phyloP scores from a whole-genome alignment of 2,113 vertebrate species.

The Misgurnus mizolepis region DNA sequence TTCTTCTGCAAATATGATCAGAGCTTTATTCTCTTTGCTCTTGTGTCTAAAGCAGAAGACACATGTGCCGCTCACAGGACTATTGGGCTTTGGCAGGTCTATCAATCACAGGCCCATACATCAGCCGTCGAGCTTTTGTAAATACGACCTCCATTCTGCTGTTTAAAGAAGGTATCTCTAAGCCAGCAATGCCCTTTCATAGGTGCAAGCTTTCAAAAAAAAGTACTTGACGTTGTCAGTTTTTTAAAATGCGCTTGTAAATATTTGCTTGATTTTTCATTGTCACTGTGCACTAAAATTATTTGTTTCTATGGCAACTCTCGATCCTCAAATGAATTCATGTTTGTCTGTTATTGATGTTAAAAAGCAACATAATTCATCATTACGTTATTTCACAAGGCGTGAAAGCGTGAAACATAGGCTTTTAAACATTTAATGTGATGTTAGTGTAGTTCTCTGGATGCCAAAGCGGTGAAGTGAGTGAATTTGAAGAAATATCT shows the following conservation, averaged over 20 bases:
- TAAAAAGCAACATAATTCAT: too few relatives aligned
- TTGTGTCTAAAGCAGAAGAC: conserved; percentile 65
- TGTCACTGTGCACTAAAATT: too few relatives aligned
- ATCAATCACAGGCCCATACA: conserved; percentile 64
- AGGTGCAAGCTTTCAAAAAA: conserved; percentile 5
- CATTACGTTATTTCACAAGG: too few relatives aligned
- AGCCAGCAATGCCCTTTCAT: conserved; percentile 14
- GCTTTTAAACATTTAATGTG: too few relatives aligned
- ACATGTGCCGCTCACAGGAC: conserved; percentile 58
- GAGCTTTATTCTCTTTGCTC: conserved; percentile 71
- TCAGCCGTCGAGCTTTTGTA: conserved; percentile 19
- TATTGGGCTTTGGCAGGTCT: conserved; percentile 69
- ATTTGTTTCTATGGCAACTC: too few relatives aligned
- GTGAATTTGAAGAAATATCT: too few relatives aligned
- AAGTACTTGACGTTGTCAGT: background rate
- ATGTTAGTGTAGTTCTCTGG: too few relatives aligned
- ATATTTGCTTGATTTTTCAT: too few relatives aligned
- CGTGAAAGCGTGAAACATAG: too few relatives aligned
- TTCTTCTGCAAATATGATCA: conserved; percentile 77
- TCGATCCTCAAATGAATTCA: background rate
- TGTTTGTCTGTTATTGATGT: too few relatives aligned
- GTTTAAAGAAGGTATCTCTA: conserved; percentile 15
- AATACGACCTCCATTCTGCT: conserved; percentile 24
- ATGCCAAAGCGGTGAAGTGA: too few relatives aligned
- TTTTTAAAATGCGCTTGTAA: too few relatives aligned